Conservation (phyloP, 2,797 vertebrate genomes). For the Acanthurus leucopareius region DNA sequence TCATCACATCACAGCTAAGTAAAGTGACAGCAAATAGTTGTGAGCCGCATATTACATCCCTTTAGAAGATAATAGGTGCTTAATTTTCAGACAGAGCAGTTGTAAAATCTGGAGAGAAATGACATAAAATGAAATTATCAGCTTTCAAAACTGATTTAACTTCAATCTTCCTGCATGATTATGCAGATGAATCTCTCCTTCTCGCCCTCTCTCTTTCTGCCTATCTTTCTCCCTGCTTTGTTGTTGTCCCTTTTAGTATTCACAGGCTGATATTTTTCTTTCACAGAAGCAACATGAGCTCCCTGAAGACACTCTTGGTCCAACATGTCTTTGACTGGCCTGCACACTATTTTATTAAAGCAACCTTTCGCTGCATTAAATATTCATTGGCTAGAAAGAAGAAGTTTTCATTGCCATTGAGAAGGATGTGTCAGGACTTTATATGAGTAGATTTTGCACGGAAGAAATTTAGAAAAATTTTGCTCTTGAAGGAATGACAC, state of each 20-base stretch:
- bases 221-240: slow-evolving; percentile 26
- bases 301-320: slow-evolving; percentile 58
- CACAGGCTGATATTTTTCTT: slow-evolving; percentile 58
- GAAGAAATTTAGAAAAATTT: slow-evolving; percentile 24
- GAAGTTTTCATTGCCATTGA: slow-evolving; percentile 39
- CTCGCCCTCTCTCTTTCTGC: not conserved
- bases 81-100: slow-evolving; percentile 7
- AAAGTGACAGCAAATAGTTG: not conserved
- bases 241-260: slow-evolving; percentile 66
- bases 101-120: slow-evolving; percentile 1
- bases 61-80: slow-evolving; percentile 19
- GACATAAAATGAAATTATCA: slow-evolving; percentile 12
- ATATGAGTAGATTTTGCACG: slow-evolving; percentile 5
- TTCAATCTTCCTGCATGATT: slow-evolving; percentile 34
- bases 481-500: slow-evolving; percentile 34
- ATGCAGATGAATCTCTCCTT: slow-evolving; percentile 42
- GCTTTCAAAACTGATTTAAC: slow-evolving; percentile 16
- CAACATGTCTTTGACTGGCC: slow-evolving; percentile 67
- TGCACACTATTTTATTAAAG: slow-evolving; percentile 67
- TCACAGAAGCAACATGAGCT: slow-evolving; percentile 55
- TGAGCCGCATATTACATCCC: not conserved
- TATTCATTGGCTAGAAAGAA: slow-evolving; percentile 59
- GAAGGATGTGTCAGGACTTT: slow-evolving; percentile 43
- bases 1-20: slow-evolving; percentile 10
- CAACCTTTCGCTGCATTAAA: slow-evolving; percentile 65